phyloP scores from a whole-genome alignment of 2,888 invertebrate species.

The Euplexia lucipara region DNA sequence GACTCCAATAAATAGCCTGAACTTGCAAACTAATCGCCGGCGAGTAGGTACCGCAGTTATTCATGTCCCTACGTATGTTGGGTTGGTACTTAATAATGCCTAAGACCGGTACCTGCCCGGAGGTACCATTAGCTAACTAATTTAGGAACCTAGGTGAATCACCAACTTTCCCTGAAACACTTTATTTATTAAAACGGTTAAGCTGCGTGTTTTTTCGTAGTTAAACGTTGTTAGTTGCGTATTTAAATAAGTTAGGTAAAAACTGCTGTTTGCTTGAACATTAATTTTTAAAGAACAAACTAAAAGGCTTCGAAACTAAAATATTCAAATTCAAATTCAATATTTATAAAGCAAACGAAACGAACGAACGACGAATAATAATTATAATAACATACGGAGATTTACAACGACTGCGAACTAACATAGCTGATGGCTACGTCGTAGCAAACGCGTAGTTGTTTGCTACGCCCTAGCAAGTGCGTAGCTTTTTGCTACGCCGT shows the following conservation, averaged over 20 bases:
- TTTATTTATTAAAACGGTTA: slow-evolving; percentile 34
- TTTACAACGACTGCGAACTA: slow-evolving; percentile 6
- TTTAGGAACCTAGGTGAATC: slow-evolving; percentile 51
- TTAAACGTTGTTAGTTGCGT: neutral
- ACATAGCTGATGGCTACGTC: too few relatives aligned
- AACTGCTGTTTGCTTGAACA: too few relatives aligned
- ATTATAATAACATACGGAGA: neutral
- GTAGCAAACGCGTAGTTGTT: too few relatives aligned
- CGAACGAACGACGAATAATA: neutral
- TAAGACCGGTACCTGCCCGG: slow-evolving; percentile 39
- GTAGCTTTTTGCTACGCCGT: slow-evolving; percentile 33
- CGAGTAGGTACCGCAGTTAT: slow-evolving; percentile 37
- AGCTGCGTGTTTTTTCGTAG: neutral
- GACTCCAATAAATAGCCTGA: slow-evolving; percentile 44
- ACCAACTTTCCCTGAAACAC: slow-evolving; percentile 29
- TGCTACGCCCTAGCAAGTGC: too few relatives aligned
- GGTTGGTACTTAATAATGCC: slow-evolving; percentile 49
- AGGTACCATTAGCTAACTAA: slow-evolving; percentile 50
- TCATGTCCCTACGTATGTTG: slow-evolving; percentile 47
- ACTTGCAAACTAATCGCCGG: slow-evolving; percentile 51
- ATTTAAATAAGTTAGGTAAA: too few relatives aligned
- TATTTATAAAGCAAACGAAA: too few relatives aligned
- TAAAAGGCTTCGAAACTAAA: too few relatives aligned
- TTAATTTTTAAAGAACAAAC: too few relatives aligned
- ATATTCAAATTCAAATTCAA: too few relatives aligned